Conservation (phyloP, 1,140 invertebrate species). For the Lepidurus couesii region DNA sequence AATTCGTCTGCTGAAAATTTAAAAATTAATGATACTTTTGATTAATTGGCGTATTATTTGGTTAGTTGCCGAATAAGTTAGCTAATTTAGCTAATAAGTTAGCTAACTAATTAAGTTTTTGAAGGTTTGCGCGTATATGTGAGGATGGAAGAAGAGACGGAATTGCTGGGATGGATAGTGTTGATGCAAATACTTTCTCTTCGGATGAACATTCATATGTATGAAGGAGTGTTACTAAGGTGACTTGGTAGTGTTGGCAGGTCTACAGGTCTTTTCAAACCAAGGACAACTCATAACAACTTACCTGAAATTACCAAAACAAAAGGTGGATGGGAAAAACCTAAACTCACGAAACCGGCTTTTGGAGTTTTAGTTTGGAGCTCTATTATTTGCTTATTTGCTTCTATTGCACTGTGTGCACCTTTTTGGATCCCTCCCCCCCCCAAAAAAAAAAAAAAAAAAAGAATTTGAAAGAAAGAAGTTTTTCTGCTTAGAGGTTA, state of each 20-base stretch:
- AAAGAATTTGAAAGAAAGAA: too few relatives aligned
- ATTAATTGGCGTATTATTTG: too few relatives aligned
- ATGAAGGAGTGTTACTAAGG: background rate
- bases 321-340: background rate
- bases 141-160: too few relatives aligned
- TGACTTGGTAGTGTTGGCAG: background rate
- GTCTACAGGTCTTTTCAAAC: background rate
- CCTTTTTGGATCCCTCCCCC: background rate
- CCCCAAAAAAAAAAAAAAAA: too few relatives aligned
- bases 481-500: too few relatives aligned
- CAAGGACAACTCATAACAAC: background rate
- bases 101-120: too few relatives aligned
- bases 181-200: background rate
- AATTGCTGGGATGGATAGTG: too few relatives aligned
- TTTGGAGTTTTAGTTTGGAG: background rate
- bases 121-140: too few relatives aligned
- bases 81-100: too few relatives aligned
- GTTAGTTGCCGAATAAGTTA: too few relatives aligned
- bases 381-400: background rate
- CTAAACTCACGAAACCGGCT: background rate
- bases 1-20: too few relatives aligned
- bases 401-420: background rate
- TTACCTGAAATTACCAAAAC: conserved; percentile 9
- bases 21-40: too few relatives aligned
- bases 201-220: background rate